Conservation (phyloP, 2,888 invertebrate genomes). For the Lasioglossum vierecki region DNA sequence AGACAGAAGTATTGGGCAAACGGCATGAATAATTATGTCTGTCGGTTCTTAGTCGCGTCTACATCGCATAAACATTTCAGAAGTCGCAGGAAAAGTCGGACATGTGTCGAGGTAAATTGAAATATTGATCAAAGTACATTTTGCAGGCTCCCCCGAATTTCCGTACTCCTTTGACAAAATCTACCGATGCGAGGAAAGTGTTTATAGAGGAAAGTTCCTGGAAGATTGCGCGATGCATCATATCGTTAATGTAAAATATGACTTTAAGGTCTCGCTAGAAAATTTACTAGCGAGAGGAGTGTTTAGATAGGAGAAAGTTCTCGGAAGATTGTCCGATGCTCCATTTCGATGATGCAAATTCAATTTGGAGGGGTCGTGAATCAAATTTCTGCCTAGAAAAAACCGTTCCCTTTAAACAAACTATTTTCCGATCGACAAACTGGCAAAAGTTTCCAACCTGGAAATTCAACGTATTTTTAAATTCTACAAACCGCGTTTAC, state of each 20-base stretch:
- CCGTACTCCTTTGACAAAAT: conserved; percentile 7
- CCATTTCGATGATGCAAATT: conserved; percentile 29
- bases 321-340: conserved; percentile 1
- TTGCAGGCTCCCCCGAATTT: not conserved
- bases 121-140: conserved; percentile 16
- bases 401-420: not conserved
- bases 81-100: not conserved
- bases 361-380: conserved; percentile 8
- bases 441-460: not conserved
- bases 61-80: not conserved
- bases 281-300: not conserved
- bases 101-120: not conserved
- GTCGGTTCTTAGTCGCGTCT: not conserved
- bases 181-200: not conserved
- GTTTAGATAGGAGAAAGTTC: conserved; percentile 8
- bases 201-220: not conserved
- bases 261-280: not conserved
- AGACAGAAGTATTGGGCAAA: not conserved
- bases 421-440: not conserved
- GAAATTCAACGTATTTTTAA: not conserved
- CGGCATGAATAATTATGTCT: not conserved
- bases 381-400: conserved; percentile 8
- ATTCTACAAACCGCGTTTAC: not conserved
- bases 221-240: conserved; percentile 1
- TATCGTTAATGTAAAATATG: conserved; percentile 20